Conservation (phyloP, 92 coral and sea anemone genomes). For the Montipora capitata region DNA sequence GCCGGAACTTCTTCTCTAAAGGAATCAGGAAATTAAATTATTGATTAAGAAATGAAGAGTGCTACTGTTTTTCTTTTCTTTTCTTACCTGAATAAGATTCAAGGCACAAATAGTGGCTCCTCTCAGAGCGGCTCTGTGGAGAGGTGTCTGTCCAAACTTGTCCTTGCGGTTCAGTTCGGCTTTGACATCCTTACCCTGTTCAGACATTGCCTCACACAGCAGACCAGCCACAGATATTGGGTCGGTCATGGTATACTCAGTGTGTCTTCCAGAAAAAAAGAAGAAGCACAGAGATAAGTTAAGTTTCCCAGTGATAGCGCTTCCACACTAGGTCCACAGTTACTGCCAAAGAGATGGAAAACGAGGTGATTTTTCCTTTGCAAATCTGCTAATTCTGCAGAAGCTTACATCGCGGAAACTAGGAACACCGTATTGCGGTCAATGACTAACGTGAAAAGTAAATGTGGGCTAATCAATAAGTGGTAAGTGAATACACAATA, state of each 20-base stretch:
- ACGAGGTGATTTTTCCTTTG: neutral
- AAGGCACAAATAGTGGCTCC: slow-evolving; percentile 87
- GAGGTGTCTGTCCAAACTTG: slow-evolving; percentile 87
- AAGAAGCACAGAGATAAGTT: neutral
- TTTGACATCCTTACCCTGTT: slow-evolving; percentile 76
- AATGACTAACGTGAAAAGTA: too few relatives aligned
- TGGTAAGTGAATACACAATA: too few relatives aligned
- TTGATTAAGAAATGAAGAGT: too few relatives aligned
- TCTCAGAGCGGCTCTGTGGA: slow-evolving; percentile 89
- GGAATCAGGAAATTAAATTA: neutral
- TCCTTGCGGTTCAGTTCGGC: slow-evolving; percentile 78
- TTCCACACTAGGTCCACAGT: neutral
- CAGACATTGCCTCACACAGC: slow-evolving; percentile 86
- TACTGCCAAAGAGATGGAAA: neutral
- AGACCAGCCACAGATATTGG: slow-evolving; percentile 85
- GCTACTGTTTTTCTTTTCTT: neutral
- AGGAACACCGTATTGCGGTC: too few relatives aligned
- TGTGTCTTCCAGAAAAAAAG: slow-evolving; percentile 48
- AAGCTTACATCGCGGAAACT: too few relatives aligned
- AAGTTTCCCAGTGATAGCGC: neutral
- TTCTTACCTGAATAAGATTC: slow-evolving; percentile 81
- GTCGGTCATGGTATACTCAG: slow-evolving; percentile 81
- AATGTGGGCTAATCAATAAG: too few relatives aligned
- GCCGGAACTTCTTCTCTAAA: too few relatives aligned
- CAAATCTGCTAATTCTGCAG: too few relatives aligned